Percentiles rank a stretch among this genome's conserved stretches.
These are phyloP conservation scores for Seira musarum DNA, from an alignment of 2,888 invertebrate species.

Conservation along the genomic window DNA sequence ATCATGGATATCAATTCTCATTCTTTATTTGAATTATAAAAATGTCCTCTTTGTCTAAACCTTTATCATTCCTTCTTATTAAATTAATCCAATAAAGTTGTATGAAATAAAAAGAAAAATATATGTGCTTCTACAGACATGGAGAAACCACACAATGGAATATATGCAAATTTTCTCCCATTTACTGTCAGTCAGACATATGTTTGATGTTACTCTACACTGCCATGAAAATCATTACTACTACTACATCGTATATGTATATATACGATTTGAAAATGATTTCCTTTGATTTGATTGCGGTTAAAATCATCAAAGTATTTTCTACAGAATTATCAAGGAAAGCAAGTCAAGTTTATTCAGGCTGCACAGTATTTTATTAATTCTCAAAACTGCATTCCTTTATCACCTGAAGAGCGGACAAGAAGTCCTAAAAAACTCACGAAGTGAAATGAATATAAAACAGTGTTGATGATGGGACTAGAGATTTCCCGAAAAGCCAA, in stretches of 20 bases:
- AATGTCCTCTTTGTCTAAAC: not conserved
- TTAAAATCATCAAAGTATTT: not conserved
- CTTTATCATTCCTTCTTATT: not conserved
- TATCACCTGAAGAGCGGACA: too few relatives aligned
- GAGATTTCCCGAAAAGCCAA: too few relatives aligned
- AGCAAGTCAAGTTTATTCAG: too few relatives aligned
- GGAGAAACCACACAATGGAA: slow-evolving; percentile 40
- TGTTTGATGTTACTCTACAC: slow-evolving; percentile 27
- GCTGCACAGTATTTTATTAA: slow-evolving; percentile 47
- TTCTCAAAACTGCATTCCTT: slow-evolving; percentile 32
- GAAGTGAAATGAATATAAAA: too few relatives aligned
- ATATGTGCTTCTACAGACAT: not conserved
- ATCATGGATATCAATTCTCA: not conserved
- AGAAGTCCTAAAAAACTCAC: too few relatives aligned
- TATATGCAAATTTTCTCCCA: slow-evolving; percentile 52
- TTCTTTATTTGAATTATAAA: not conserved
- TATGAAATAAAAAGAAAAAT: not conserved
- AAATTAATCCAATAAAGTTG: not conserved
- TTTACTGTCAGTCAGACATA: slow-evolving; percentile 53
- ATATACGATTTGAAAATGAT: not conserved
- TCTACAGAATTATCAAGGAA: not conserved
- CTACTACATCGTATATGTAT: not conserved
- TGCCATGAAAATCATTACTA: too few relatives aligned
- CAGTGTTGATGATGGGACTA: too few relatives aligned
- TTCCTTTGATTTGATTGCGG: not conserved